Base-by-base conservation (phyloP, 2,113 vertebrate genomes). In the Gopherus evgoodei region DNA sequence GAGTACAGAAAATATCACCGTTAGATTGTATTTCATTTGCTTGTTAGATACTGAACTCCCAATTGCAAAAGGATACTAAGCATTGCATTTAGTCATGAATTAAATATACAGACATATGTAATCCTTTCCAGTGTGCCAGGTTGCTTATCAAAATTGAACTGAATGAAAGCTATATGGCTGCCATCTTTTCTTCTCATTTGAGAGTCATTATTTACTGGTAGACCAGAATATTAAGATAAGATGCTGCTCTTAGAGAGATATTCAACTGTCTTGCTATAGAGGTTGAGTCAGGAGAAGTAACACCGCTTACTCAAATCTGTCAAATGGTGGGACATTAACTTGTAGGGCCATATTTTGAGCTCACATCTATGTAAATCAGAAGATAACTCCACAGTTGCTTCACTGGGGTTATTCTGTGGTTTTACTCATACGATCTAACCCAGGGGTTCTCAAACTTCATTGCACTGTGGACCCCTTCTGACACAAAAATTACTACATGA, bases 41-140 rank as follows among this genome's bases (percentile, higher is more conserved):
- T 93, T 94, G 94, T 96, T 95, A 94, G 95, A 94, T 96, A 91
- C 94, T 95, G 91, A 97, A 96, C 80, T 97, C 96, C 92, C 94
- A 85, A 84, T 91, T 86, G 97, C 72, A 75, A 65, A 65, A 87
- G 91, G 95, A 91, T 95, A 94, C 93, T 95, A 91, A 94, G 96
- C 95, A 94, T 95, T 95, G 93, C 95, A 95, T 94, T 94, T 90
- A 94, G 93, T 29, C 94, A 91, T 1, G 22, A 96, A 97, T 97
- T 97, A 97, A 97, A 96, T 97, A 97, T 96, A 90, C 96, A 95
- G 93, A 96, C 94, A 96, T 91, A 96, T 85, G 95, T 93, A 93
- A 96, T 90, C 88, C 87, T 91, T 96, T 95, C 93, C 94, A 92
- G 87, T 94, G 91, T 85, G 96, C 94, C 93, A 94, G 88, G 44